Evolutionary conservation across 2,888 invertebrate species (phyloP).

Genomic region (Rotaria sp.): DNA sequence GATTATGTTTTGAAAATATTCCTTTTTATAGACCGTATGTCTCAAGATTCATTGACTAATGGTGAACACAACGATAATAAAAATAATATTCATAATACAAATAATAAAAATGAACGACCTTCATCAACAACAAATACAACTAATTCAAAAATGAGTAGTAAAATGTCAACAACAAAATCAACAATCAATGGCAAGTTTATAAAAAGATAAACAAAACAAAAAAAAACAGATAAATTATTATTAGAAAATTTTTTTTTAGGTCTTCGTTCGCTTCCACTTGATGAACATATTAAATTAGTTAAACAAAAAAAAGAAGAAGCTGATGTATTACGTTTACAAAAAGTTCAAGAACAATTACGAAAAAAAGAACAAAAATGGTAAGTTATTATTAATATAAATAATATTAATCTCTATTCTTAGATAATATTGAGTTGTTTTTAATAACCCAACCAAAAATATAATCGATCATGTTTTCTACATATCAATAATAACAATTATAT

Average conservation of each 20-base stretch:
- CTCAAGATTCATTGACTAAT: conserved; percentile 6
- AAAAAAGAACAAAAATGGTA: conserved; percentile 31
- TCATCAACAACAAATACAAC: neutral
- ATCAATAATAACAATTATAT: no score
- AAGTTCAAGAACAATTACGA: conserved; percentile 1
- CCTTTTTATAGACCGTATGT: conserved; percentile 3
- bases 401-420: neutral
- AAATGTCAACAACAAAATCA: neutral
- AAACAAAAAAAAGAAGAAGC: conserved; percentile 30
- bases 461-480: neutral
- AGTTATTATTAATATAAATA: neutral
- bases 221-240: neutral
- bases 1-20: neutral
- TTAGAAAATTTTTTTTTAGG: neutral
- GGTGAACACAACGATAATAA: neutral
- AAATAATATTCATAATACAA: neutral
- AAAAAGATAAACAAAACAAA: no score
- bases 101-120: neutral
- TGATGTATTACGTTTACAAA: conserved; percentile 23
- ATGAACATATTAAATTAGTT: conserved; percentile 27
- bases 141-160: conserved; percentile 2
- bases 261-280: neutral
- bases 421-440: neutral
- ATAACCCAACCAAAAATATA: neutral
- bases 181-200: neutral